phyloP scores from a whole-genome alignment of 1,140 invertebrate species.

The Pogonus chalceus region DNA sequence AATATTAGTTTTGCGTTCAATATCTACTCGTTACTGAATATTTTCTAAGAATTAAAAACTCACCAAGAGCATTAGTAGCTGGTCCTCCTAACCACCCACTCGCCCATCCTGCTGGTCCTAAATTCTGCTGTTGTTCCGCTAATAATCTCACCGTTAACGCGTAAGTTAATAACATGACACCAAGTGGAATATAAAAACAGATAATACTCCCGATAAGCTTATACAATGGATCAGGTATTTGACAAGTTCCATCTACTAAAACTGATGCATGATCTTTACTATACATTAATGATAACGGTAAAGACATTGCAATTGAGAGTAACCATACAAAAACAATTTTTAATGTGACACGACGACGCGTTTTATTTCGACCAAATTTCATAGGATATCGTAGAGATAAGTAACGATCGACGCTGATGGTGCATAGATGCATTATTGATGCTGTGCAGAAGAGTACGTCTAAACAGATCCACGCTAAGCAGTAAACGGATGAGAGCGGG shows the following conservation, averaged over 20 bases:
- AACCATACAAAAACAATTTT: constrained; percentile 90
- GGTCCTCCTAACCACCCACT: constrained; percentile 50
- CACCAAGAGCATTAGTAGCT: constrained; percentile 44
- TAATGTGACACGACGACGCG: constrained; percentile 68
- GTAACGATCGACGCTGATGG: constrained; percentile 88
- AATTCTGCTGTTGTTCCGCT: constrained; percentile 62
- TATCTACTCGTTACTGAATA: neutral
- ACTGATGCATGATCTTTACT: constrained; percentile 69
- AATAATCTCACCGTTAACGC: constrained; percentile 78
- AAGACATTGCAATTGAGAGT: constrained; percentile 77
- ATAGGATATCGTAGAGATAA: constrained; percentile 77
- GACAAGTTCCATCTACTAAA: constrained; percentile 67
- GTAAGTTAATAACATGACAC: constrained; percentile 91
- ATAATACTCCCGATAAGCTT: constrained; percentile 87
- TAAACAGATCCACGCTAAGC: constrained; percentile 77
- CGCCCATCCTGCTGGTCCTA: constrained; percentile 49
- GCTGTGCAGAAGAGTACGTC: constrained; percentile 94
- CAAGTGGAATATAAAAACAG: constrained; percentile 91
- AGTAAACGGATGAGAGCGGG: constrained; percentile 68
- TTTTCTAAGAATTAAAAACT: constrained; percentile 17
- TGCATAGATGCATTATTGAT: constrained; percentile 92
- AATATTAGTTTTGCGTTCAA: neutral
- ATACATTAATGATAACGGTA: constrained; percentile 80
- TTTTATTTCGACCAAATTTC: constrained; percentile 84
- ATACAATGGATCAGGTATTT: constrained; percentile 80